Evolutionary conservation across 2,113 vertebrate species (phyloP).

Genomic region (Cricetomys ansorgei): DNA sequence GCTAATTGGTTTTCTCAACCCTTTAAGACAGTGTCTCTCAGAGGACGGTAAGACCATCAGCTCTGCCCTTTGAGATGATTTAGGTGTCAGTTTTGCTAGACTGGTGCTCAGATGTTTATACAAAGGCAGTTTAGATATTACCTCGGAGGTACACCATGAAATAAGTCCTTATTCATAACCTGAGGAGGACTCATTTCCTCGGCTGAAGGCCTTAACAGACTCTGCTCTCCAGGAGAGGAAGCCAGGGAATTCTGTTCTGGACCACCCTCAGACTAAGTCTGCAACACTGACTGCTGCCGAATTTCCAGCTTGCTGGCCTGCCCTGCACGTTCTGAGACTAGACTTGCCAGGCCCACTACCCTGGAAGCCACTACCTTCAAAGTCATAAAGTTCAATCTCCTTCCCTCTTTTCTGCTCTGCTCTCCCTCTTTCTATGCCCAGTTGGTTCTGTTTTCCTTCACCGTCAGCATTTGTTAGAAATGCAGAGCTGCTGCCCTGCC

Average conservation of each 20-base stretch:
- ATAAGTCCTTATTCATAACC: background rate
- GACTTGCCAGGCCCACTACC: background rate
- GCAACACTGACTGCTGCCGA: fast-evolving
- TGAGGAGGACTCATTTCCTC: background rate
- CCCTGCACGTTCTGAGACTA: background rate
- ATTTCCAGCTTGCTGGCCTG: background rate
- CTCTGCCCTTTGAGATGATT: background rate
- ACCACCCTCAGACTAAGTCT: background rate
- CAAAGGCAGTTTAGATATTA: background rate
- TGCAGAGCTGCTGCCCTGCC: background rate
- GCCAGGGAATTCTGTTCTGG: background rate
- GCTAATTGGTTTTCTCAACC: background rate
- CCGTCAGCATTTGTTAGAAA: too few species aligned
- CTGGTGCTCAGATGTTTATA: background rate
- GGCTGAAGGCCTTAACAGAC: background rate
- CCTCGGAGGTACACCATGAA: background rate
- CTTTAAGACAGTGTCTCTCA: background rate
- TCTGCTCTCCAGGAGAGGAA: background rate
- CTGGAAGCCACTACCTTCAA: background rate
- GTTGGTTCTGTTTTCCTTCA: background rate
- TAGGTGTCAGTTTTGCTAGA: background rate
- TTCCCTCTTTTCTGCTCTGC: too few species aligned
- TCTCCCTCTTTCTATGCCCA: background rate
- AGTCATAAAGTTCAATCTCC: background rate
- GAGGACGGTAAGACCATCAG: background rate